Percentiles rank a stretch among this genome's conserved stretches.
Conservation (phyloP, 2,797 vertebrate species). For the Galaxias olidus region DNA sequence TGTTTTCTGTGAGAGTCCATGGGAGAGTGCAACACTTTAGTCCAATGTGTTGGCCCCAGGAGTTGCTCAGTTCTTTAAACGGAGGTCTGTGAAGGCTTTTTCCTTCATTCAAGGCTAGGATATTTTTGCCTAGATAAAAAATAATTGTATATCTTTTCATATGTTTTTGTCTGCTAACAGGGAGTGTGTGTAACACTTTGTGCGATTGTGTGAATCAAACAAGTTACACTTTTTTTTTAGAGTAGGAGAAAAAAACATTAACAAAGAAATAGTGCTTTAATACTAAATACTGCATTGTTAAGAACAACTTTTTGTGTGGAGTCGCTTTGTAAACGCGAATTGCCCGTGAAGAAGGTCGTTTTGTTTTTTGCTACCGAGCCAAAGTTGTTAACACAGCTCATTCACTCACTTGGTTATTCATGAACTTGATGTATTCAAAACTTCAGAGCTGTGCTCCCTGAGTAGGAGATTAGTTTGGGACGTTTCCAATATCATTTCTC, state of each 20-base stretch:
- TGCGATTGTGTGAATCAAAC: too few relatives aligned
- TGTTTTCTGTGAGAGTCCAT: constrained; percentile 37
- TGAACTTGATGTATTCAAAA: not conserved
- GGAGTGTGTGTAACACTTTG: too few relatives aligned
- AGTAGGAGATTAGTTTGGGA: constrained; percentile 32
- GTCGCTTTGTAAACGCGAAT: not conserved
- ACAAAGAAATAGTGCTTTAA: constrained; percentile 11
- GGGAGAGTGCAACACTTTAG: constrained; percentile 51
- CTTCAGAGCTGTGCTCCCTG: constrained; percentile 1
- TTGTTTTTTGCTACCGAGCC: not conserved
- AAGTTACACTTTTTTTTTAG: too few relatives aligned
- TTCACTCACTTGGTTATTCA: not conserved
- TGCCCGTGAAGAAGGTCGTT: constrained; percentile 1
- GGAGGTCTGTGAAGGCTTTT: constrained; percentile 61
- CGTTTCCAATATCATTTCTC: constrained; percentile 30
- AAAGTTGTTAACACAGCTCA: not conserved
- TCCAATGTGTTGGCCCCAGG: constrained; percentile 61
- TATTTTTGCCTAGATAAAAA: too few relatives aligned
- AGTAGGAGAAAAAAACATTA: too few relatives aligned
- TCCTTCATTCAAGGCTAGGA: constrained; percentile 45
- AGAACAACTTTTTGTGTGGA: too few relatives aligned
- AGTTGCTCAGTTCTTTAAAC: constrained; percentile 54
- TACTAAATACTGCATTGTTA: constrained; percentile 3
- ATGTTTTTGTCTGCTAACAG: too few relatives aligned
- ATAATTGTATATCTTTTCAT: too few relatives aligned